A percentile compares a stretch with the other conserved stretches of the same genome.
These are phyloP conservation scores for Porites rus DNA, from an alignment of 92 coral and sea anemone species.

Conservation along the genomic window DNA sequence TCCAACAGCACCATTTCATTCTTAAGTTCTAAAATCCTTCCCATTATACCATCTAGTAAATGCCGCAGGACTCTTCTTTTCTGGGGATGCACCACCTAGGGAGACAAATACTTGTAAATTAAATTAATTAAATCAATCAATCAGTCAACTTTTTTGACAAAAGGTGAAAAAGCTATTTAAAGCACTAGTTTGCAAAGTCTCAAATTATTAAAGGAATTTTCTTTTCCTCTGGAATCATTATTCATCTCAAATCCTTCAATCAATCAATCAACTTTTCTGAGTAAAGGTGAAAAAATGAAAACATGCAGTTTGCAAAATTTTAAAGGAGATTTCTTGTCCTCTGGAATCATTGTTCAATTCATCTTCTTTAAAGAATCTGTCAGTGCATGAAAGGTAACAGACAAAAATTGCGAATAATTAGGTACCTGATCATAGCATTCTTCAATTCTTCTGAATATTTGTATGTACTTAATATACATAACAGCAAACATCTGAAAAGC, in stretches of 20 bases:
- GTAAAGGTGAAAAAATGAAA: too few relatives aligned
- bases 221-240: too few relatives aligned
- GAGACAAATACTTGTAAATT: neutral
- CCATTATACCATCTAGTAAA: slow-evolving; percentile 98
- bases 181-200: too few relatives aligned
- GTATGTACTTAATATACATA: slow-evolving; percentile 94
- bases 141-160: neutral
- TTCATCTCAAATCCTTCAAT: too few relatives aligned
- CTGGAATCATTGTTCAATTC: too few relatives aligned
- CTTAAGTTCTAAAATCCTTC: slow-evolving; percentile 96
- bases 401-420: neutral
- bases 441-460: slow-evolving; percentile 93
- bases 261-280: neutral
- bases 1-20: slow-evolving; percentile 97
- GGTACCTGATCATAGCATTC: slow-evolving; percentile 98
- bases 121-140: neutral
- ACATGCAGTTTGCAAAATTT: too few relatives aligned
- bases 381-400: too few relatives aligned
- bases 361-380: too few relatives aligned
- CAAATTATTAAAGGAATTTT: too few relatives aligned
- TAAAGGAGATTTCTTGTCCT: too few relatives aligned
- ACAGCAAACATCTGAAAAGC: slow-evolving; percentile 99
- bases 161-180: too few relatives aligned
- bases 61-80: slow-evolving; percentile 95
- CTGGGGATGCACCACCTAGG: slow-evolving; percentile 97